Percentiles rank a stretch among this genome's conserved stretches.
These are phyloP conservation scores for Panthera tigris DNA, from an alignment of 2,113 vertebrate genomes.

Conservation along the genomic window DNA sequence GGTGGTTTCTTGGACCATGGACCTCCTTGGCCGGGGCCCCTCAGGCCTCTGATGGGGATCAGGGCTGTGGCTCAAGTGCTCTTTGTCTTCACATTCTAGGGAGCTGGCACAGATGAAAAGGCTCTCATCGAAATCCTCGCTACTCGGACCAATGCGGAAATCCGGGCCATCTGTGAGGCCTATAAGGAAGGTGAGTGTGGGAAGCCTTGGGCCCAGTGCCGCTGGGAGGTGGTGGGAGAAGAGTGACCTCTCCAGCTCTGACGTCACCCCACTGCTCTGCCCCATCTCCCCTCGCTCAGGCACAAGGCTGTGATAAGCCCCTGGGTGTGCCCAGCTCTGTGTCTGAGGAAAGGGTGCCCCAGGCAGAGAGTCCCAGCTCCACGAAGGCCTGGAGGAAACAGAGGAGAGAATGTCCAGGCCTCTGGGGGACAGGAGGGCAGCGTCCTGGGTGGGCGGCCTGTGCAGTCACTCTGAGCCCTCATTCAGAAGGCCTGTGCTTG, in stretches of 20 bases:
- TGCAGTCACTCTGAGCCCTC: not conserved
- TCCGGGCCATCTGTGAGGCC: constrained; percentile 90
- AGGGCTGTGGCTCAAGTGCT: not conserved
- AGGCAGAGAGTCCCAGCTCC: not conserved
- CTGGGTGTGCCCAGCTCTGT: not conserved
- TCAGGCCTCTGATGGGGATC: not conserved
- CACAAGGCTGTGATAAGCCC: not conserved
- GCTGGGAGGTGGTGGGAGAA: fast-evolving
- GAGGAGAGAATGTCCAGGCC: not conserved
- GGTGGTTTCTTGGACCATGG: not conserved
- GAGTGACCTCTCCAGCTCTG: not conserved
- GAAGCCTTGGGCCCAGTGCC: not conserved
- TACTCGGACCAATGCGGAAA: constrained; percentile 93
- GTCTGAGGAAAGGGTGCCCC: not conserved
- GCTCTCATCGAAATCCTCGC: constrained; percentile 95
- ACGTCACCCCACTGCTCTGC: not conserved
- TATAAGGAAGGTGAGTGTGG: constrained; percentile 87
- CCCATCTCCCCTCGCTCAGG: not conserved
- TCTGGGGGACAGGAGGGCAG: fast-evolving
- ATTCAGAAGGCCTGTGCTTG: not conserved
- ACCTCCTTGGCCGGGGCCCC: not conserved
- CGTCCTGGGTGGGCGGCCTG: fast-evolving
- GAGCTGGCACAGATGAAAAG: constrained; percentile 95
- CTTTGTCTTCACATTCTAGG: constrained; percentile 83
- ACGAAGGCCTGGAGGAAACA: not conserved